Base-by-base conservation (phyloP, 2,113 vertebrate species). In the Epinephelus cyanopodus region DNA sequence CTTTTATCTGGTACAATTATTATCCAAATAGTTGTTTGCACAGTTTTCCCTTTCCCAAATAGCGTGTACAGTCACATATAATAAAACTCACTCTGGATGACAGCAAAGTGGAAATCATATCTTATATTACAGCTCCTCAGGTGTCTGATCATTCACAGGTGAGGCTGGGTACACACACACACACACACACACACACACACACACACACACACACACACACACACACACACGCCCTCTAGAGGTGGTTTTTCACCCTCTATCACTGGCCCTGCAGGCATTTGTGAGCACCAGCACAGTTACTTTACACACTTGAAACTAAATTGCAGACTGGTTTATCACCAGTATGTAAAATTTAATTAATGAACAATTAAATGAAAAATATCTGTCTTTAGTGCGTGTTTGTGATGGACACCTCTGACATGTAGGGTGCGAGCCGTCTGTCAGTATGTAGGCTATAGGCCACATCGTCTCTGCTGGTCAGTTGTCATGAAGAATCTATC, bases 401-500 rank as follows among this genome's bases (percentile, higher is more conserved):
- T 58, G n/a, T 45, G 67, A 54, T 53, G 8, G 25, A 2, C 42
- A 9, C 37, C 8, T 47, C 9, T 53, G 25, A n/a, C 10, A 9
- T 18, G 7, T 27, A 21, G 39, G 3, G 19, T 53, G 50, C 33
- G 62, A 52, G 47, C 11, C 63, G 47, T 79, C 33, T 69, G 29
- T 76, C 61, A 15, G 60, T 64, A 80, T 68, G 81, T 81, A 65
- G 79, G 66, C 21, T 73, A 84, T 65, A 78, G 76, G 77, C 80
- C 76, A 67, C 17, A 25, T n/a, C 23, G 71, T 77, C 85, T 87
- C 75, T 83, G 45, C 48, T 27, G 87, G 79, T 71, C 78, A 84
- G 85, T 90, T 94, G 89, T 91, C 89, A 92, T 77, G 83, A 75
- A 86, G 85, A 92, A 94, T 92, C 90, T 74, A 88, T 91, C 89